Percentiles rank a stretch among this genome's conserved stretches.
These are phyloP conservation scores for Cossypha dichroa DNA, from an alignment of 2,797 vertebrate species.

Conservation along the genomic window DNA sequence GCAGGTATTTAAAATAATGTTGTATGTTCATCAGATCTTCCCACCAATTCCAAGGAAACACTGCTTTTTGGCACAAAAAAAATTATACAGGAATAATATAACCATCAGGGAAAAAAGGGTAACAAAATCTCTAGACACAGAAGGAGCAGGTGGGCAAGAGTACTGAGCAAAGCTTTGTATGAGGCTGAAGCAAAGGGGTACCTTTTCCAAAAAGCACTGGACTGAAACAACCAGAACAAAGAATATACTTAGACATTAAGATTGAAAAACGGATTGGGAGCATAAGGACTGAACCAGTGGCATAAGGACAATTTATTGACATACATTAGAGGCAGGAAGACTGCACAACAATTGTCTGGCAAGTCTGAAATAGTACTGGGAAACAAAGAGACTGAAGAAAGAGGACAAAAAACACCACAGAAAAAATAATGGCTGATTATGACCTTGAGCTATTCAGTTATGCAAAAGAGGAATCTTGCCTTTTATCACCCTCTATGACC, in stretches of 20 bases:
- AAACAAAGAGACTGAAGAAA: slow-evolving; percentile 34
- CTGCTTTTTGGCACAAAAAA: not conserved
- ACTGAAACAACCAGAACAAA: not conserved
- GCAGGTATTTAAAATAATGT: not conserved
- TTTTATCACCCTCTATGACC: not conserved
- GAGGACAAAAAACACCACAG: not conserved
- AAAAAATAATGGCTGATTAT: not conserved
- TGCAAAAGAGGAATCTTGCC: not conserved
- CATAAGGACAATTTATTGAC: not conserved
- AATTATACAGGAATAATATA: not conserved
- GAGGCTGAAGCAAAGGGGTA: not conserved
- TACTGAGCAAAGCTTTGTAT: not conserved
- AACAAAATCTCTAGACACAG: not conserved
- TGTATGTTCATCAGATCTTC: not conserved
- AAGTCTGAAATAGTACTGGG: not conserved
- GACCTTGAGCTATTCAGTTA: slow-evolving; percentile 1
- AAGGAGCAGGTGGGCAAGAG: not conserved
- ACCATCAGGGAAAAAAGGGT: not conserved
- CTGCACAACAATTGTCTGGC: not conserved
- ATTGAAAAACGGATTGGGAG: not conserved
- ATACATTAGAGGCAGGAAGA: not conserved
- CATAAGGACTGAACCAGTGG: not conserved
- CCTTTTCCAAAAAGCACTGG: not conserved
- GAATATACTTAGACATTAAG: not conserved
- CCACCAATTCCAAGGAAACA: not conserved